Evolutionary conservation across 2,888 invertebrate species (phyloP), one percentile per base, ranked within the genome.

Genomic region (Cepaea hortensis): DNA sequence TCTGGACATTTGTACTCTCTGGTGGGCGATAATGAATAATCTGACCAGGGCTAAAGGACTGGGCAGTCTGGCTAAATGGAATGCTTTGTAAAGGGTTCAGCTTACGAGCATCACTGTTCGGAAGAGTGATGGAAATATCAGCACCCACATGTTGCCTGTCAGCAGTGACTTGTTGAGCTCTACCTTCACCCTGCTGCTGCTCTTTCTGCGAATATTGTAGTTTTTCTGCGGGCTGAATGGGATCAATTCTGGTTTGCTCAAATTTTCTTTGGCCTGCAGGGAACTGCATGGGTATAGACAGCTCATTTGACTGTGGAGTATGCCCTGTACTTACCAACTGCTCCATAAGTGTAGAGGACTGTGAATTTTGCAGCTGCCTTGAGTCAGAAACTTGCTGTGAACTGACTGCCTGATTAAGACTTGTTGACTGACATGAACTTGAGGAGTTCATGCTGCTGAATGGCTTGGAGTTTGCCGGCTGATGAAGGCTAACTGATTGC

Each of bases 11-110:
- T 70, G n/a, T 68, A 20, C 23, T 82, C 15, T 77, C 82, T 55
- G 65, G 68, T 18, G 86, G 86, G 3, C 81, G 76, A 23, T 86
- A 82, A 23, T 86, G 86, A 82, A 86, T 82, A 7, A 86, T 77
- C 77, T 86, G 82, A 70, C 82, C 82, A 68, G 86, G 82, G 46
- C 81, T 85, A n/a, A 81, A 81, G 23, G 62, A 46, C 13, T 85
- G 77, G 23, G n/a, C 23, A 20, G 81, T 80, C 65, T 73, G 73
- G 73, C 15, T 20, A 61, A 79, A 20, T 3, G 81, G 62, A 81
- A 85, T 77, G 70, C 70, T 48, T 20, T 77, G 65, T 55, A 77
- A 15, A 70, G 18, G 55, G 46, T 23, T 55, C 18, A 73, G 55
- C 61, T 55, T 55, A 55, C 18, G 70, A 13, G 18, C 15, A 55